These are phyloP conservation scores for Dasypus novemcinctus DNA, from an alignment of 2,113 vertebrate species.

Conservation along the genomic window DNA sequence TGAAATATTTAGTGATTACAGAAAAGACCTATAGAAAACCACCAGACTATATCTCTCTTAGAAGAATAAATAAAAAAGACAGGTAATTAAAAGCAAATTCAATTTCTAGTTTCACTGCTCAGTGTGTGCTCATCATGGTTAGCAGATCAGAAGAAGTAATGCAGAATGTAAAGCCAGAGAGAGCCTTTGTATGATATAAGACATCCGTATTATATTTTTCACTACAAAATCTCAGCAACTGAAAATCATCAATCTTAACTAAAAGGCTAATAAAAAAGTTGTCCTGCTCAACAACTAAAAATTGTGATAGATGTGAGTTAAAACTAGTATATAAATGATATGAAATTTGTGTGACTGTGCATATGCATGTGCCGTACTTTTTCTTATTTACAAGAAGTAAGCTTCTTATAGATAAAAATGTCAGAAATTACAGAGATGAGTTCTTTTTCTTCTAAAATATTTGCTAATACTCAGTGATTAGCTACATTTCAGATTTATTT, in stretches of 20 bases:
- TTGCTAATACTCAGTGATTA: neutral
- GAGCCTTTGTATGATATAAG: neutral
- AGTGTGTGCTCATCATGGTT: neutral
- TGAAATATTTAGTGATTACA: conserved; percentile 64
- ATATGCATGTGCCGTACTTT: neutral
- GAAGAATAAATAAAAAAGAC: conserved; percentile 59
- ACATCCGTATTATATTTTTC: neutral
- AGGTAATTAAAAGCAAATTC: conserved; percentile 56
- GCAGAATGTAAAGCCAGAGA: neutral
- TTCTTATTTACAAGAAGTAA: conserved; percentile 13
- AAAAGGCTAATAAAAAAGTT: neutral
- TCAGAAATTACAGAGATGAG: neutral
- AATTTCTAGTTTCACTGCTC: conserved; percentile 17
- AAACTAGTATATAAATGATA: neutral
- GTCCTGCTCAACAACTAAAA: neutral
- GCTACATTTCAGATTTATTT: neutral
- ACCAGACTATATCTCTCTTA: conserved; percentile 24
- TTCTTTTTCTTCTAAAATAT: neutral
- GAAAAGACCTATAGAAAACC: conserved; percentile 23
- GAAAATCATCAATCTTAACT: neutral
- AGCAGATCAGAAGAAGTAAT: conserved; percentile 28
- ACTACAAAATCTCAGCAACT: neutral
- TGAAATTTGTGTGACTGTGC: neutral
- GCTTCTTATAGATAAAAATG: neutral
- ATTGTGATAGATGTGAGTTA: neutral